Conservation (phyloP, 2,888 invertebrate genomes). For the Cephus runcator region DNA sequence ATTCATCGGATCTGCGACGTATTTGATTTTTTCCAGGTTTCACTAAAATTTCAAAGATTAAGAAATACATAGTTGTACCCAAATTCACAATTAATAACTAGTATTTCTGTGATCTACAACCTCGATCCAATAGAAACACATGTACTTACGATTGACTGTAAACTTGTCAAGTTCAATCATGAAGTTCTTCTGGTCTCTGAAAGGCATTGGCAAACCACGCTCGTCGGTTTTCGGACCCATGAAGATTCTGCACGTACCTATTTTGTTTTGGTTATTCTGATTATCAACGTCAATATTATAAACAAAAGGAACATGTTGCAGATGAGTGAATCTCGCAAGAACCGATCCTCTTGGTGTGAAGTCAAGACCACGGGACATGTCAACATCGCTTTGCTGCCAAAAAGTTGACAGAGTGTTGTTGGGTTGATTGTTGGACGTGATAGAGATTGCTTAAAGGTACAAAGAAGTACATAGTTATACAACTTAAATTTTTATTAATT, state of each 20-base stretch:
- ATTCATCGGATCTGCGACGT: slow-evolving; percentile 14
- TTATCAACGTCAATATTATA: slow-evolving; percentile 69
- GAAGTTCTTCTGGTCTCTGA: slow-evolving; percentile 70
- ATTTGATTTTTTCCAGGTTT: slow-evolving; percentile 14
- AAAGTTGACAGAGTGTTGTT: slow-evolving; percentile 73
- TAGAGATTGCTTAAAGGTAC: slow-evolving; percentile 71
- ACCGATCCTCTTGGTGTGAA: slow-evolving; percentile 79
- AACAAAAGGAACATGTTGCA: slow-evolving; percentile 76
- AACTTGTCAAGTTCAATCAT: slow-evolving; percentile 78
- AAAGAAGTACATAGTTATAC: slow-evolving; percentile 71
- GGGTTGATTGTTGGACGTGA: slow-evolving; percentile 48
- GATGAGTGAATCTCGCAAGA: slow-evolving; percentile 77
- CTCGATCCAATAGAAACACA: slow-evolving; percentile 1
- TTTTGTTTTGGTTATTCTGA: slow-evolving; percentile 60
- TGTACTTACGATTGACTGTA: slow-evolving; percentile 69
- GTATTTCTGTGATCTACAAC: too few species aligned
- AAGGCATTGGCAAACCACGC: slow-evolving; percentile 70
- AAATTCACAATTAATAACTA: not conserved
- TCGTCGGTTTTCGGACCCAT: slow-evolving; percentile 73
- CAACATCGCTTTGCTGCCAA: slow-evolving; percentile 81
- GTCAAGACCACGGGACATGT: slow-evolving; percentile 80
- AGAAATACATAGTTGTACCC: not conserved
- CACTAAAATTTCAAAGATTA: slow-evolving; percentile 7
- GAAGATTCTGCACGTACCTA: slow-evolving; percentile 75
- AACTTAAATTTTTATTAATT: slow-evolving; percentile 18